phyloP scores from a whole-genome alignment of 2,888 invertebrate species.

The Patella caerulea region DNA sequence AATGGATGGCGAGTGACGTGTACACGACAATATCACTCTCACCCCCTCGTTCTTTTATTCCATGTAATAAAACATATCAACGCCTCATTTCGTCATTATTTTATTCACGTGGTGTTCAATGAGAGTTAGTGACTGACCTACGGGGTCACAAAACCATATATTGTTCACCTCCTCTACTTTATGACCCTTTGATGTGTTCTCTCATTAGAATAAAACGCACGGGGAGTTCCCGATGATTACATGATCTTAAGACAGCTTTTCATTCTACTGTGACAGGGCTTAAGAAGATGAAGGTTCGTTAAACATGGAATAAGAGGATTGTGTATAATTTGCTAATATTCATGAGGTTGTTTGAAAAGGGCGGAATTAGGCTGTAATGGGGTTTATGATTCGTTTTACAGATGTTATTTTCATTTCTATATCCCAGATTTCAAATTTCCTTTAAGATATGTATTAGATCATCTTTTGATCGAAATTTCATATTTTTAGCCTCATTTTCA shows the following conservation, averaged over 20 bases:
- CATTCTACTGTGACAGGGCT: not conserved
- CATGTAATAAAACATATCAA: conserved; percentile 7
- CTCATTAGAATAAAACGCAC: conserved; percentile 7
- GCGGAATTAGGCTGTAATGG: too few species aligned
- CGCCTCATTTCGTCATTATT: conserved; percentile 2
- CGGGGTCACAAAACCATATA: not conserved
- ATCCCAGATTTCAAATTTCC: too few species aligned
- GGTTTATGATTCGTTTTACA: too few species aligned
- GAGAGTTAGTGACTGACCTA: not conserved
- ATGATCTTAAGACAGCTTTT: conserved; percentile 7
- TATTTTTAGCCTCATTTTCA: too few species aligned
- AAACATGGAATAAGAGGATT: conserved; percentile 1
- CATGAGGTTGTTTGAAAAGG: too few species aligned
- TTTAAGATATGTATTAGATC: too few species aligned
- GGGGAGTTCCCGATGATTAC: conserved; percentile 4
- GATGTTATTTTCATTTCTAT: too few species aligned
- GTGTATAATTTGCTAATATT: too few species aligned
- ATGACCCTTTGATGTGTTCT: conserved; percentile 1
- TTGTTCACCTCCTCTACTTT: not conserved
- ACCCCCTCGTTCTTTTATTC: not conserved
- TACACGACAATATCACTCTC: not conserved
- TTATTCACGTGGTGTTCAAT: not conserved
- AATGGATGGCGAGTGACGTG: not conserved
- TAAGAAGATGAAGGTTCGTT: not conserved
- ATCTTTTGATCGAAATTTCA: too few species aligned